phyloP scores from a whole-genome alignment of 2,888 invertebrate genomes.

The Meliscaeva auricollis region DNA sequence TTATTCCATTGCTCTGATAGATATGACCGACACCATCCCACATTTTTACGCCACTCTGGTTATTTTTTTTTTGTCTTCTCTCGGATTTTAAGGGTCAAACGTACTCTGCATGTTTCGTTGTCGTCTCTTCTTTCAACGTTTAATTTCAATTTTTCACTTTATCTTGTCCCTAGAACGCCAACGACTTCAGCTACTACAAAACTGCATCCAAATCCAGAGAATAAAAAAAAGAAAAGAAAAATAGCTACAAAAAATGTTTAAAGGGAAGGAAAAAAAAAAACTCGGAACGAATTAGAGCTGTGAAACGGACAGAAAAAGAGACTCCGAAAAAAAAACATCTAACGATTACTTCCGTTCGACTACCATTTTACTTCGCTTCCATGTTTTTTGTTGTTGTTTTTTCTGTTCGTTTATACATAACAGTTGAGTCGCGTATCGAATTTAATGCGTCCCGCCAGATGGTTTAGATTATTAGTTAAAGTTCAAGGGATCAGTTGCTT shows the following conservation, averaged over 20 bases:
- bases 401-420: background rate
- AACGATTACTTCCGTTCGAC: slow-evolving; percentile 69
- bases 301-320: slow-evolving; percentile 22
- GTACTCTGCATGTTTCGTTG: slow-evolving; percentile 20
- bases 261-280: slow-evolving; percentile 23
- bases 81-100: slow-evolving; percentile 63
- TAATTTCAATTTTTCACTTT: slow-evolving; percentile 46
- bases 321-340: slow-evolving; percentile 29
- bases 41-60: background rate
- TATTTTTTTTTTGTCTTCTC: background rate
- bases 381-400: slow-evolving; percentile 7
- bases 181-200: slow-evolving; percentile 11
- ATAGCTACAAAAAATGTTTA: background rate
- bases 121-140: slow-evolving; percentile 45
- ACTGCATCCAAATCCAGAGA: slow-evolving; percentile 26
- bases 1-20: slow-evolving; percentile 59
- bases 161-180: slow-evolving; percentile 35
- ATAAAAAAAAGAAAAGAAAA: slow-evolving; percentile 19
- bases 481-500: slow-evolving; percentile 66
- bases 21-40: slow-evolving; percentile 40
- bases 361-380: slow-evolving; percentile 28
- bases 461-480: slow-evolving; percentile 64
- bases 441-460: slow-evolving; percentile 71
- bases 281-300: slow-evolving; percentile 36
- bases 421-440: slow-evolving; percentile 39